Conservation (phyloP, 2,797 vertebrate species). For the Aselliscus stoliczkanus region DNA sequence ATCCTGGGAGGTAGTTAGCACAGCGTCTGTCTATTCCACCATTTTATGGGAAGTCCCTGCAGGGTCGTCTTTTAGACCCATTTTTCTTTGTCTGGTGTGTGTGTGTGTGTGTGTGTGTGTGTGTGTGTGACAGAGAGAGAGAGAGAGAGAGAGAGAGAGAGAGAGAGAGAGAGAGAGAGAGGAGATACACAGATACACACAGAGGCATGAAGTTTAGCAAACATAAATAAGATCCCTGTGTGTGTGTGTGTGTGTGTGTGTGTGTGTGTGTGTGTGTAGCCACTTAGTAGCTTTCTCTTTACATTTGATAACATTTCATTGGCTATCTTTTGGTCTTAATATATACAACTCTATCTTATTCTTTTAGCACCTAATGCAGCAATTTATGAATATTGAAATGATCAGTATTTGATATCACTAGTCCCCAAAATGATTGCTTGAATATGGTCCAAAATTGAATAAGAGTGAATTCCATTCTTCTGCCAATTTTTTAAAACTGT, state of each 20-base stretch:
- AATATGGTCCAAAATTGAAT: not conserved
- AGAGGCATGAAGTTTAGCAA: not conserved
- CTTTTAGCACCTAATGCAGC: not conserved
- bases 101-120: not conserved
- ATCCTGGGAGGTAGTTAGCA: too few species aligned
- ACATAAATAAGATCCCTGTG: not conserved
- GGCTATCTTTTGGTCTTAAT: not conserved
- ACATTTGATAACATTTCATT: not conserved
- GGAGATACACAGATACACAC: too few species aligned
- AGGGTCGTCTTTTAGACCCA: not conserved
- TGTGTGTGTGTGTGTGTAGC: not conserved
- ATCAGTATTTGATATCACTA: not conserved
- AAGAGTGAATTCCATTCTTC: not conserved
- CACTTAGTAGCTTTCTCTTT: not conserved
- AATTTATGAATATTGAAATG: slow-evolving; percentile 21
- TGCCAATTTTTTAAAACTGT: not conserved
- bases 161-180: not conserved
- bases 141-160: not conserved
- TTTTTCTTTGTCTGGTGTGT: not conserved
- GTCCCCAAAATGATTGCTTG: not conserved
- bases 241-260: not conserved
- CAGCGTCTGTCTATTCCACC: too few species aligned
- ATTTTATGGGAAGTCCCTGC: too few species aligned
- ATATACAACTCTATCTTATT: not conserved
- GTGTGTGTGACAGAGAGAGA: too few species aligned